phyloP scores from a whole-genome alignment of 2,888 invertebrate species.

The Cerceris ruficornis region DNA sequence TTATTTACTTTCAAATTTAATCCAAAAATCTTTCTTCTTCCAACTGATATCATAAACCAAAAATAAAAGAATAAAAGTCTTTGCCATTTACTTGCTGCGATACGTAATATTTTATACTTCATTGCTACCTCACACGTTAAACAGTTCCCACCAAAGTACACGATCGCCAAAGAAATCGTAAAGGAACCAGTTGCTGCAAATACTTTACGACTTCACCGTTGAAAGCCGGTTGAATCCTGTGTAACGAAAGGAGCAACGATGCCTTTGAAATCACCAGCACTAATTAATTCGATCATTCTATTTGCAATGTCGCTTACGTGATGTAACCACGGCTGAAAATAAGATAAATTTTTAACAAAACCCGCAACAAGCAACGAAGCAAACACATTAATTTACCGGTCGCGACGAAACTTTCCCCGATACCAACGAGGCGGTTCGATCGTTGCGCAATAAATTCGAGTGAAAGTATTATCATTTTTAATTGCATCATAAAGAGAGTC shows the following conservation, averaged over 20 bases:
- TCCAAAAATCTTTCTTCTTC: no score
- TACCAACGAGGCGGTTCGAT: background rate
- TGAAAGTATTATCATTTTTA: slow-evolving; percentile 4
- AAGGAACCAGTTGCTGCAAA: no score
- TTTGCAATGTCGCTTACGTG: background rate
- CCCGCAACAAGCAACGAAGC: background rate
- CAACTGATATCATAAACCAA: no score
- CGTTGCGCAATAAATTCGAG: slow-evolving; percentile 11
- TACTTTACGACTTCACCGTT: no score
- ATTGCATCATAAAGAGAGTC: slow-evolving; percentile 12
- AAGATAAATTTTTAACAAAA: background rate
- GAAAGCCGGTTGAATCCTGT: background rate
- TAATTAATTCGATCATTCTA: background rate
- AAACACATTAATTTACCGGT: slow-evolving; percentile 1
- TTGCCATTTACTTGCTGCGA: no score
- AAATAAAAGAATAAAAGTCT: no score
- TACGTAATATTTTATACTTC: no score
- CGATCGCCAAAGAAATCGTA: no score
- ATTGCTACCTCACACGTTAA: no score
- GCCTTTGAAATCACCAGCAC: background rate
- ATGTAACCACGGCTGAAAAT: background rate
- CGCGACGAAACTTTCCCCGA: background rate
- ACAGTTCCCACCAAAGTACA: no score
- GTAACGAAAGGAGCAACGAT: no score
- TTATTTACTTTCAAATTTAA: no score